phyloP scores from a whole-genome alignment of 1,140 invertebrate species.

The Drosophila melanica region DNA sequence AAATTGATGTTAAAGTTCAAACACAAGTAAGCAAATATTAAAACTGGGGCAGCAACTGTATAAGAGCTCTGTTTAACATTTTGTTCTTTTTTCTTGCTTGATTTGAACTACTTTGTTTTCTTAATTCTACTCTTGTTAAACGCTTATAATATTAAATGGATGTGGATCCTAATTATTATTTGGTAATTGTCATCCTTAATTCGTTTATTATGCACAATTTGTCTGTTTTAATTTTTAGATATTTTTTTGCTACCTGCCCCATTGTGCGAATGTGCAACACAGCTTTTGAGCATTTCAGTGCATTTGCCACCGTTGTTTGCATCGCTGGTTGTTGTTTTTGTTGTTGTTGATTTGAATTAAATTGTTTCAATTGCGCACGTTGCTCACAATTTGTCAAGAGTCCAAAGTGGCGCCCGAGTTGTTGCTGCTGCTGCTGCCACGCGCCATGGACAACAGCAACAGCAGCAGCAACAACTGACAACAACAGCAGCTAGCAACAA shows the following conservation, averaged over 20 bases:
- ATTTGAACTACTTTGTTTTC: no score
- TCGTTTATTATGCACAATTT: background rate
- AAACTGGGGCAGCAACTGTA: no score
- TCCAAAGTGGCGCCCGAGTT: conserved; percentile 65
- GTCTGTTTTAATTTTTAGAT: no score
- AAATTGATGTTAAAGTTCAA: no score
- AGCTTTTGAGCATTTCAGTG: conserved; percentile 1
- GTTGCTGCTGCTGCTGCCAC: conserved; percentile 26
- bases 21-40: no score
- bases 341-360: conserved; percentile 60
- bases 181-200: no score
- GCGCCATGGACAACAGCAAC: conserved; percentile 51
- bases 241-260: background rate
- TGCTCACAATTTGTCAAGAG: conserved; percentile 77
- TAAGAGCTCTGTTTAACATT: no score
- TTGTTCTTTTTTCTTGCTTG: no score
- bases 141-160: no score
- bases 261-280: conserved; percentile 10
- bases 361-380: conserved; percentile 76
- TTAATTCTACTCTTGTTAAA: no score
- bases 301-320: conserved; percentile 7
- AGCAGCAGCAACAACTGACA: conserved; percentile 29
- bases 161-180: no score
- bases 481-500: conserved; percentile 29
- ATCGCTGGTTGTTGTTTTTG: conserved; percentile 16